Percentiles rank a stretch among this genome's conserved stretches.
phyloP scores from a whole-genome alignment of 2,888 invertebrate genomes.

The Agriopis aurantiaria region DNA sequence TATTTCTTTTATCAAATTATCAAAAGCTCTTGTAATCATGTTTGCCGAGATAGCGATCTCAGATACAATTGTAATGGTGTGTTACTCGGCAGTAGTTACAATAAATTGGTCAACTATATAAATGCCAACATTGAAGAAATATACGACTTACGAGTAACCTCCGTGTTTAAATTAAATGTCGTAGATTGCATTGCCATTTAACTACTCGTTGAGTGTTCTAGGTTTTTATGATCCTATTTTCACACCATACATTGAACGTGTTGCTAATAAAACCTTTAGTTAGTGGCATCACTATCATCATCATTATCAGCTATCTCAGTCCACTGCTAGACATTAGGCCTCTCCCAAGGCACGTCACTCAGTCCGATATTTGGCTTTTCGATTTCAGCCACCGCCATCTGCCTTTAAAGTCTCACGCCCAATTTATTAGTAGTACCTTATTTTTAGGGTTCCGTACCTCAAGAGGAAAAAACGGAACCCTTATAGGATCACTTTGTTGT shows the following conservation, averaged over 20 bases:
- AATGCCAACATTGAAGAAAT: slow-evolving; percentile 4
- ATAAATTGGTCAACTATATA: slow-evolving; percentile 9
- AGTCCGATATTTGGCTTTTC: too few relatives aligned
- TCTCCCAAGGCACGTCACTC: too few relatives aligned
- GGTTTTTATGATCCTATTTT: not conserved
- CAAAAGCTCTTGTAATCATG: not conserved
- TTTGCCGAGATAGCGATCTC: slow-evolving; percentile 1
- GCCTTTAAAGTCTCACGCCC: too few relatives aligned
- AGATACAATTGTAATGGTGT: not conserved
- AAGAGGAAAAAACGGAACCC: too few relatives aligned
- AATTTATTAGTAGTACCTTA: too few relatives aligned
- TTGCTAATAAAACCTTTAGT: too few relatives aligned
- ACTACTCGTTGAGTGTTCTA: not conserved
- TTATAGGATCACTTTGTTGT: too few relatives aligned
- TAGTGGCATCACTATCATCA: too few relatives aligned
- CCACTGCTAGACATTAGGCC: too few relatives aligned
- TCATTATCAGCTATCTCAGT: too few relatives aligned
- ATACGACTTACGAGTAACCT: not conserved
- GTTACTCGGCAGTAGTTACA: not conserved
- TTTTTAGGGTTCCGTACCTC: too few relatives aligned
- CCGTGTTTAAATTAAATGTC: not conserved
- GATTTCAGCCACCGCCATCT: too few relatives aligned
- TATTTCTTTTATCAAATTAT: not conserved
- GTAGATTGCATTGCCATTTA: not conserved
- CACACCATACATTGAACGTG: not conserved